Base-by-base conservation (phyloP, 2,888 invertebrate genomes). In the Apodemia duryi region DNA sequence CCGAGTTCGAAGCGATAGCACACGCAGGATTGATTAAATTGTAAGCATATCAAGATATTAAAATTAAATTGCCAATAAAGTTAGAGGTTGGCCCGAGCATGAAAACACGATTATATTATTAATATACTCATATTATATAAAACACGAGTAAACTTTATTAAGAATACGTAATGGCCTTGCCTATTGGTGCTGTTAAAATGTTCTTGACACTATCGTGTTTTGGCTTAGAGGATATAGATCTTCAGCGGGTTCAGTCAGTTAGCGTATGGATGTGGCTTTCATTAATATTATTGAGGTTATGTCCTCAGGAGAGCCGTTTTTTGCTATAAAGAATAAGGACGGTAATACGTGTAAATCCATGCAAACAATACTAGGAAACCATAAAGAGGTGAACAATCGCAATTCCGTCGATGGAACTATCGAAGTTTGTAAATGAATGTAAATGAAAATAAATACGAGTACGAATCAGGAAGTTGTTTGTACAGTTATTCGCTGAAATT, bases 401-500 rank as follows among this genome's bases (percentile, higher is more conserved):
- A 69, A 69, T 66, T 66, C 67, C 67, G 6, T 13, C 57, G 11
- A 32, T 13, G 32, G 29, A 71, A 70, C 67, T 70, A 71, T 72
- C 69, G 69, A 74, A 75, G 79, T 83, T 85, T 83, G 85, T 88
- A 86, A 86, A 86, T 85, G 86, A 82, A 83, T 74, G 72, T 70
- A 74, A 77, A 75, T 72, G 68, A 71, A 70, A 71, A 70, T 71
- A 73, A 68, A 82, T 83, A 82, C 78, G 76, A 77, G 46, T n/a
- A n/a, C 79, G 81, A 80, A 78, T 76, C 72, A 72, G 77, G 78
- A 88, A 89, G 91, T 70, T 73, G 91, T 90, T 86, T 86, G 70
- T 88, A 86, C 91, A 86, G 91, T 90, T 91, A 86, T 69, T 75
- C 74, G 73, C 84, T 86, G 88, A 88, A 88, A 84, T 80, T 80